These are phyloP conservation scores for Drosophila cognata DNA, from an alignment of 2,888 invertebrate genomes.

Conservation along the genomic window DNA sequence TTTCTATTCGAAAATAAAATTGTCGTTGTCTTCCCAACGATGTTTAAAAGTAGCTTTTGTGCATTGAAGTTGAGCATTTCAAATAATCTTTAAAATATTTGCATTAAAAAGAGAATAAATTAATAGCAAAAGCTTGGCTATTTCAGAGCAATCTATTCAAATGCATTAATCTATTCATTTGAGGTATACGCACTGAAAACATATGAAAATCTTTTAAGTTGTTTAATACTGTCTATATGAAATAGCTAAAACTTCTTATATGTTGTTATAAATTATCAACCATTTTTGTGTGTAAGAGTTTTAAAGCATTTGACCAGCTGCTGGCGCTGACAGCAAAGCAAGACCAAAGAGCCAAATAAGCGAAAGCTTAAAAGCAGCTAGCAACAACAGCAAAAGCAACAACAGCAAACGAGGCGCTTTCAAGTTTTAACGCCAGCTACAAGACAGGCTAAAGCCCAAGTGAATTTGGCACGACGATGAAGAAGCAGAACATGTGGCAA, in stretches of 20 bases:
- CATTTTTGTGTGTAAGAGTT: conserved; percentile 2
- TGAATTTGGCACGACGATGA: conserved; percentile 55
- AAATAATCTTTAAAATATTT: background rate
- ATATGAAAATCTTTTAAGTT: conserved; percentile 14
- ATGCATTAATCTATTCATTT: background rate
- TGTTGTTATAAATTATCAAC: conserved; percentile 14
- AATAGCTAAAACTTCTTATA: conserved; percentile 1
- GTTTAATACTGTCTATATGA: background rate
- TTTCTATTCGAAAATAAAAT: background rate
- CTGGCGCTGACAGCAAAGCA: conserved; percentile 11
- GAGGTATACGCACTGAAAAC: background rate
- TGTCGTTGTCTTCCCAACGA: background rate
- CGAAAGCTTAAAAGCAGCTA: conserved; percentile 53
- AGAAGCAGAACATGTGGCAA: conserved; percentile 29
- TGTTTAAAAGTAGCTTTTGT: background rate
- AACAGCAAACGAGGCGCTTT: conserved; percentile 54
- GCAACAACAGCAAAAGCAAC: conserved; percentile 3
- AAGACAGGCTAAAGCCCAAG: conserved; percentile 65
- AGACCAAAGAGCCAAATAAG: conserved; percentile 21
- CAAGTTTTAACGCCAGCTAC: conserved; percentile 65
- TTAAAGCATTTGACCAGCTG: conserved; percentile 48
- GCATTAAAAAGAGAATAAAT: background rate
- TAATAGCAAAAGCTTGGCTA: background rate
- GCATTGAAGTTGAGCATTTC: background rate
- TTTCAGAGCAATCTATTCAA: background rate